Evolutionary conservation across 2,888 invertebrate genomes (phyloP).

Genomic region (Polylopha cassiicola): DNA sequence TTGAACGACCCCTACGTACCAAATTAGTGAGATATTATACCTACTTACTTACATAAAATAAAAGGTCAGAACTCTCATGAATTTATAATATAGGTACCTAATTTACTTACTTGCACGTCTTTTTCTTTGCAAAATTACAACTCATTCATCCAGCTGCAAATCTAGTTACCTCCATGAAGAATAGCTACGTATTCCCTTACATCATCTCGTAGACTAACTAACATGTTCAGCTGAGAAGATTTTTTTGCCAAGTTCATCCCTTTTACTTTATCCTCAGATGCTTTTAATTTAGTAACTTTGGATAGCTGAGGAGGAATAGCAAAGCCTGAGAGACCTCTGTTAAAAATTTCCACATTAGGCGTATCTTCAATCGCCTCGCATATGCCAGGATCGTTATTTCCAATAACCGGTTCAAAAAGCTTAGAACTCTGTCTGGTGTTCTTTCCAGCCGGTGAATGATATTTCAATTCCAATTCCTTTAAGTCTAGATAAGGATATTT

Average conservation of each 20-base stretch:
- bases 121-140: too few relatives aligned
- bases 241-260: constrained; percentile 22
- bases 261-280: constrained; percentile 18
- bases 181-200: constrained; percentile 35
- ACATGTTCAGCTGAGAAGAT: constrained; percentile 23
- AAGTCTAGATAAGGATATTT: constrained; percentile 66
- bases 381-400: constrained; percentile 39
- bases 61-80: too few relatives aligned
- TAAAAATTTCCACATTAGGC: constrained; percentile 60
- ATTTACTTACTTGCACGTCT: too few relatives aligned
- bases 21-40: too few relatives aligned
- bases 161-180: constrained; percentile 21
- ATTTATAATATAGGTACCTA: too few relatives aligned
- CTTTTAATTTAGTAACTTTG: constrained; percentile 29
- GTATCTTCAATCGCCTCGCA: constrained; percentile 47
- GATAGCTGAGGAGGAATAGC: constrained; percentile 50
- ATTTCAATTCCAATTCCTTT: constrained; percentile 55
- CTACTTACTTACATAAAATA: too few relatives aligned
- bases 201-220: constrained; percentile 36
- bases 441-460: constrained; percentile 42
- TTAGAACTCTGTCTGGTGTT: constrained; percentile 44
- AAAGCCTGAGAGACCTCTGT: constrained; percentile 63
- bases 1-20: too few relatives aligned
- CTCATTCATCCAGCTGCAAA: background rate
- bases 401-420: constrained; percentile 34